These are phyloP conservation scores for Apis florea DNA, from an alignment of 1,140 invertebrate genomes.

Conservation along the genomic window DNA sequence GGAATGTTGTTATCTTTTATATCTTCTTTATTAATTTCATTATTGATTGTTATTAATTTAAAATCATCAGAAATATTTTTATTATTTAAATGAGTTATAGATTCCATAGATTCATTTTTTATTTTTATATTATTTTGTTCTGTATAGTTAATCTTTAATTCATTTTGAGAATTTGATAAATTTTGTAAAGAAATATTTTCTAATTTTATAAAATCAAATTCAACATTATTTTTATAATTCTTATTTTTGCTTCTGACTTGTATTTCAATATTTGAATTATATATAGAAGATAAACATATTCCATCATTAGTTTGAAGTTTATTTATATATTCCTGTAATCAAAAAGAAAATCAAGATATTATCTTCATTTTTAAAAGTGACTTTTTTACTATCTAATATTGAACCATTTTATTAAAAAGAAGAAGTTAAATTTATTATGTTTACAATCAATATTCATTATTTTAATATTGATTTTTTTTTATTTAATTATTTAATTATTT, in stretches of 20 bases:
- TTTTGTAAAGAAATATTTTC: slow-evolving; percentile 25
- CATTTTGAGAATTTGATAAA: slow-evolving; percentile 5
- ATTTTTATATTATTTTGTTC: neutral
- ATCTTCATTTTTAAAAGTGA: neutral
- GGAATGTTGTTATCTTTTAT: neutral
- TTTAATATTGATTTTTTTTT: neutral
- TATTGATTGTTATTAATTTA: slow-evolving; percentile 17
- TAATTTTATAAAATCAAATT: slow-evolving; percentile 44
- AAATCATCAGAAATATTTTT: neutral
- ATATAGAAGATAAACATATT: neutral
- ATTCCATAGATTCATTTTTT: slow-evolving; percentile 4
- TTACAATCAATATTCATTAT: neutral
- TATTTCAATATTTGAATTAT: slow-evolving; percentile 9
- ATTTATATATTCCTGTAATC: slow-evolving; percentile 26
- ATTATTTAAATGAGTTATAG: slow-evolving; percentile 1
- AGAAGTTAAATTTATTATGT: neutral
- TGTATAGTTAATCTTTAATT: slow-evolving; percentile 8
- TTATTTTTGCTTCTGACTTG: slow-evolving; percentile 13
- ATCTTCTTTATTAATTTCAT: neutral
- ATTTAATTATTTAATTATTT: neutral
- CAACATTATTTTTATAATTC: slow-evolving; percentile 15
- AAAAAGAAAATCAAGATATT: slow-evolving; percentile 18
- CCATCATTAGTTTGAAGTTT: slow-evolving; percentile 32
- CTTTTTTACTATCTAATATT: slow-evolving; percentile 18
- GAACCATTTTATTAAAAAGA: slow-evolving; percentile 28